These are phyloP conservation scores for western clawed frog (Xenopus tropicalis) DNA, from an alignment of 2,113 vertebrate species.

Conservation along the genomic window DNA sequence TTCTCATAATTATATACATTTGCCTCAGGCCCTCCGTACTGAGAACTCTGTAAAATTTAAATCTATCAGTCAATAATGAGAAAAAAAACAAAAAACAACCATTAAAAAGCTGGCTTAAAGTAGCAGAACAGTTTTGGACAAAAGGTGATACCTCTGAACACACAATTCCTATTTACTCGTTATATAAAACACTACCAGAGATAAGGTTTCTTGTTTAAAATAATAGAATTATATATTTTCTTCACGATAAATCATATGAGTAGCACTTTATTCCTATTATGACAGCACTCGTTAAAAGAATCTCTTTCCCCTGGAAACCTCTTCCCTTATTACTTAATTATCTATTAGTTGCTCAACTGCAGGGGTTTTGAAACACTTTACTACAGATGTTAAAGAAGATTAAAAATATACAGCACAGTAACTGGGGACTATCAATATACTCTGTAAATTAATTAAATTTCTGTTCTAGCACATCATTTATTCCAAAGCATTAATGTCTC, in stretches of 20 bases:
- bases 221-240: slow-evolving; percentile 46
- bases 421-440: slow-evolving; percentile 99
- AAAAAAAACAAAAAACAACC: too few species aligned
- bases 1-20: too few species aligned
- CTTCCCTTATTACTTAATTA: slow-evolving; percentile 80
- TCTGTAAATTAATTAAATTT: slow-evolving; percentile 99
- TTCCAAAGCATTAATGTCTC: slow-evolving; percentile 93
- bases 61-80: too few species aligned
- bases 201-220: slow-evolving; percentile 32
- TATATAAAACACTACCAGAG: slow-evolving; percentile 18
- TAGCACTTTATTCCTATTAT: slow-evolving; percentile 56
- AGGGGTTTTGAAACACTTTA: slow-evolving; percentile 77
- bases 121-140: too few species aligned
- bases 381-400: slow-evolving; percentile 97
- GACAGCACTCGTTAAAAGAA: slow-evolving; percentile 62
- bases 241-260: slow-evolving; percentile 53
- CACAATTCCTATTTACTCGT: not conserved
- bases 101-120: too few species aligned
- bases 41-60: too few species aligned
- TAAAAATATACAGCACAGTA: slow-evolving; percentile 96
- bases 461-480: slow-evolving; percentile 98
- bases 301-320: slow-evolving; percentile 65
- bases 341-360: slow-evolving; percentile 78
- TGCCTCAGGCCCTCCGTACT: too few species aligned
- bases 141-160: not conserved